Percentiles rank a stretch among this genome's conserved stretches.
Conservation (phyloP, 35 echinoderm and acorn worm species). For the Antedon bifida region DNA sequence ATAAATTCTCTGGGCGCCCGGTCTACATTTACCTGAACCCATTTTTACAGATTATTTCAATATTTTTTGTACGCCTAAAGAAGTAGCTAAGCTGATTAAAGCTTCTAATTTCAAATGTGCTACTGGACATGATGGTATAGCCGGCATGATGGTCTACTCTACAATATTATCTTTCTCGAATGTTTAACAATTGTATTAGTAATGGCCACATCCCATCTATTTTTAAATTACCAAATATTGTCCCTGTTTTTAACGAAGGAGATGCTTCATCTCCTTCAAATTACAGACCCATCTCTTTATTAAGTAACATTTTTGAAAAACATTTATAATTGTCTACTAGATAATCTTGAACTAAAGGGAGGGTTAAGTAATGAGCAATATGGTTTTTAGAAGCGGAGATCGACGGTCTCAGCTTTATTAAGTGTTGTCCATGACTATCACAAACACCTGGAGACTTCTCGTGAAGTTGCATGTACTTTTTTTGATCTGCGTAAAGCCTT, state of each 20-base stretch:
- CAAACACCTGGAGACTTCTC: too few species aligned
- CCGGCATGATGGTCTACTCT: neutral
- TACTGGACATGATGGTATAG: neutral
- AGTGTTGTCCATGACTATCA: too few species aligned
- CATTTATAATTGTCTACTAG: neutral
- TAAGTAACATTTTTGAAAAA: neutral
- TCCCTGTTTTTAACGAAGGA: neutral
- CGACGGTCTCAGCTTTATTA: too few species aligned
- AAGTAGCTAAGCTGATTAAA: neutral
- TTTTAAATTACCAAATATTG: neutral
- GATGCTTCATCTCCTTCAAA: neutral
- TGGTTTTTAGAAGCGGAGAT: too few species aligned
- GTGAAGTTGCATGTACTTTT: too few species aligned
- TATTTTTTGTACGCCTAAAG: too few species aligned
- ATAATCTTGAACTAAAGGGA: too few species aligned
- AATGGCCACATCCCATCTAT: neutral
- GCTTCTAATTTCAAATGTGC: neutral
- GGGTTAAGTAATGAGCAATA: too few species aligned
- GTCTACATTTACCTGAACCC: neutral
- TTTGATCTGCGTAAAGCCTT: too few species aligned
- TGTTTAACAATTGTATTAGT: neutral
- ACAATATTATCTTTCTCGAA: neutral
- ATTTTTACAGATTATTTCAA: neutral
- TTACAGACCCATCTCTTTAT: neutral
- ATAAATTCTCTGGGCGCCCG: too few species aligned